phyloP scores from a whole-genome alignment of 2,797 vertebrate species.

The Notolepis coatsorum region DNA sequence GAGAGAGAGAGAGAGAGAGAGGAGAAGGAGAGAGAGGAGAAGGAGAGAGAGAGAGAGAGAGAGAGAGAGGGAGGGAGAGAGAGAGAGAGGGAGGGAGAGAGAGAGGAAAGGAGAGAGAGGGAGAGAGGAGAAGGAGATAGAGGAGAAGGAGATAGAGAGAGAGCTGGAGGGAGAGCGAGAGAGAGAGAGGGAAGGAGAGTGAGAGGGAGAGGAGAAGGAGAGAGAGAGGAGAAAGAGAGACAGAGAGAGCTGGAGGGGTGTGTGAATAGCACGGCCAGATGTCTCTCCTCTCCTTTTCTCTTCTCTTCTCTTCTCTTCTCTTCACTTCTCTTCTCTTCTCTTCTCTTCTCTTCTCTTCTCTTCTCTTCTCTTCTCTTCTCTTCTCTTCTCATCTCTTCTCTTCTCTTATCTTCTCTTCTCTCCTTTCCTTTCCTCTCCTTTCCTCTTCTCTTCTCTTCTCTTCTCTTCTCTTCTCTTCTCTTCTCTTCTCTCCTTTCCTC shows the following conservation, averaged over 20 bases:
- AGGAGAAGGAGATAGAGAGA: neutral
- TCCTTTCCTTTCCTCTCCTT: constrained; percentile 22
- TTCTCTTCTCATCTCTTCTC: neutral
- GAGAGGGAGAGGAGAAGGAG: neutral
- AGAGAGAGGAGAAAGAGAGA: neutral
- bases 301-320: constrained; percentile 28
- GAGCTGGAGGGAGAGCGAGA: neutral
- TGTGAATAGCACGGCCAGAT: constrained; percentile 32
- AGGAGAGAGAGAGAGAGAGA: neutral
- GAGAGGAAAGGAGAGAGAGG: neutral
- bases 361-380: neutral
- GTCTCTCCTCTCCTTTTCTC: constrained; percentile 30
- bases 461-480: neutral
- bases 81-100: neutral
- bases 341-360: neutral
- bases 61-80: neutral
- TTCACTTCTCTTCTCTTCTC: neutral
- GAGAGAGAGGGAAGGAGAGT: neutral
- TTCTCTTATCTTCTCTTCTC: constrained; percentile 5
- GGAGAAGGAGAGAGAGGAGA: neutral
- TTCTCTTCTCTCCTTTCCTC: neutral
- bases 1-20: neutral
- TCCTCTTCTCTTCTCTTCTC: neutral
- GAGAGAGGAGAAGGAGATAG: neutral
- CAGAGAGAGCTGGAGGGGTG: neutral